Evolutionary conservation across 1,140 invertebrate species (phyloP).

Genomic region (Laupala kohalensis): DNA sequence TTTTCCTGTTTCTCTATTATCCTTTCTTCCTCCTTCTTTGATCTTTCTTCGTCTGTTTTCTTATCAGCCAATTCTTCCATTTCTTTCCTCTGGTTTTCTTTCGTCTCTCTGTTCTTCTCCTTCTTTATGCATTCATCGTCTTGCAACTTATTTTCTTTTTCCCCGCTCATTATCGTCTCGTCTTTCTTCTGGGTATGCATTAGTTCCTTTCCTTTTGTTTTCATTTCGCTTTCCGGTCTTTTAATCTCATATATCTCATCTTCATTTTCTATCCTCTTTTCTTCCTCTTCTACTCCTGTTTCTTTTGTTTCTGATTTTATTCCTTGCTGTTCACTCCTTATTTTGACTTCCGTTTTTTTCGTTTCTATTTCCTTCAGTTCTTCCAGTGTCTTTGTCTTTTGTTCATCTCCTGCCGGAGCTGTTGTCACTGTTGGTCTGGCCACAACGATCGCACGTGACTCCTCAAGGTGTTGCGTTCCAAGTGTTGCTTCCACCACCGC

Average conservation of each 20-base stretch:
- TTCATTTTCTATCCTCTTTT: constrained; percentile 10
- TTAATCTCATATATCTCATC: constrained; percentile 4
- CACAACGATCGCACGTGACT: neutral
- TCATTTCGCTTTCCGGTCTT: constrained; percentile 19
- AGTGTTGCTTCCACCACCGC: neutral
- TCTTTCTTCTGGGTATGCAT: constrained; percentile 14
- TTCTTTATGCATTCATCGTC: neutral
- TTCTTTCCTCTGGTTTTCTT: constrained; percentile 18
- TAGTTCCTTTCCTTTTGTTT: constrained; percentile 21
- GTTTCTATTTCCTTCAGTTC: neutral
- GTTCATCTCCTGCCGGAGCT: neutral
- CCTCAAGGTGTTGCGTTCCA: neutral
- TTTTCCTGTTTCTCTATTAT: constrained; percentile 18
- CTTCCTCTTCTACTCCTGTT: constrained; percentile 17
- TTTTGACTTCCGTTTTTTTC: neutral
- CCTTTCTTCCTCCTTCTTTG: constrained; percentile 16
- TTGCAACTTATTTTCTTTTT: too few species aligned
- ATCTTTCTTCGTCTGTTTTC: constrained; percentile 2
- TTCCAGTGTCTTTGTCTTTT: constrained; percentile 1
- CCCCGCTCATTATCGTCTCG: constrained; percentile 18
- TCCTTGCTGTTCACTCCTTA: constrained; percentile 17
- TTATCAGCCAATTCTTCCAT: constrained; percentile 13
- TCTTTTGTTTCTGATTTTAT: constrained; percentile 16
- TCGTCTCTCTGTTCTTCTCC: constrained; percentile 5
- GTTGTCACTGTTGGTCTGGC: neutral